A percentile compares a stretch with the other conserved stretches of the same genome.
Conservation (phyloP, 2,113 vertebrate species). For the Oreochromis spilurus region DNA sequence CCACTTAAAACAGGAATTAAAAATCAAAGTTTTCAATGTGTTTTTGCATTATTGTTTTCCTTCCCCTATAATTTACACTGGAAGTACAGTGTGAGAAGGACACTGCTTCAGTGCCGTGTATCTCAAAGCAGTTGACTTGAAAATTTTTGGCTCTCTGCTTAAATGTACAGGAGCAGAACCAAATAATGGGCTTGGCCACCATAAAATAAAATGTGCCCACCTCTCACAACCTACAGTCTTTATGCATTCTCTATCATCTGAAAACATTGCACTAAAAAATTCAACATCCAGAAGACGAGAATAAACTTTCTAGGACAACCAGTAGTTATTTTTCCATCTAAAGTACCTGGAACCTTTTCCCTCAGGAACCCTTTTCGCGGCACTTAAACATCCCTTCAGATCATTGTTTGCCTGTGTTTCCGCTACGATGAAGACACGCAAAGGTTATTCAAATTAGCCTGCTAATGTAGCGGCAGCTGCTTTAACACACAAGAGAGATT, state of each 20-base stretch:
- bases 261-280: neutral
- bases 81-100: neutral
- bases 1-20: neutral
- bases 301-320: neutral
- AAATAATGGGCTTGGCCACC: neutral
- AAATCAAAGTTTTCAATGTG: neutral
- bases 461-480: neutral
- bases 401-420: neutral
- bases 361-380: neutral
- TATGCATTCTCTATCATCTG: neutral
- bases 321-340: neutral
- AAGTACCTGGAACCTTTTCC: neutral
- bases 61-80: neutral
- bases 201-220: neutral
- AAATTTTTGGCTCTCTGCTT: neutral
- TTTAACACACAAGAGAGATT: neutral
- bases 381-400: neutral
- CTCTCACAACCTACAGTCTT: neutral
- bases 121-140: neutral
- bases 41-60: neutral
- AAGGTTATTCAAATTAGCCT: neutral
- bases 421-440: accelerated
- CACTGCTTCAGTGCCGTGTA: neutral
- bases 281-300: neutral
- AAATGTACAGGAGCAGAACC: neutral